phyloP scores from a whole-genome alignment of 1,140 invertebrate species.

The Philotrypesis tridentata region DNA sequence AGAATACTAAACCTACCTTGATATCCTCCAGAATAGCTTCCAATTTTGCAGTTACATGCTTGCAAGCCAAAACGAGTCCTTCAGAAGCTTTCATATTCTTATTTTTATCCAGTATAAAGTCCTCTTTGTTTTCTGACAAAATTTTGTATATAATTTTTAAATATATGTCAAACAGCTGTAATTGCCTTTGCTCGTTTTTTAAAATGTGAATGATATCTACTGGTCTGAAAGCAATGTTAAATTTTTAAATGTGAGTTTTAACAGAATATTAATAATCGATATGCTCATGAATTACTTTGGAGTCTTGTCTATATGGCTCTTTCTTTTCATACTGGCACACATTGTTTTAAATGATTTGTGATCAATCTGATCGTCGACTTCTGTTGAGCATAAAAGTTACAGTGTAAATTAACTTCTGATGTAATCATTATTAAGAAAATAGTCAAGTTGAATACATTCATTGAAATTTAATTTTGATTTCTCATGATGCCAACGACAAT shows the following conservation, averaged over 20 bases:
- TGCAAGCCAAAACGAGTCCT: not conserved
- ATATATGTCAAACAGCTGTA: slow-evolving; percentile 27
- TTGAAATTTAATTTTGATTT: no score
- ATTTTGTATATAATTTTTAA: not conserved
- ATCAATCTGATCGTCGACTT: slow-evolving; percentile 16
- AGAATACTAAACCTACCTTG: not conserved
- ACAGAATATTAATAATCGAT: not conserved
- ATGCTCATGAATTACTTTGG: no score
- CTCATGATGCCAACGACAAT: no score
- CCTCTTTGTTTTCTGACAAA: not conserved
- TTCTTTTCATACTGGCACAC: slow-evolving; percentile 12
- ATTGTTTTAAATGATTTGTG: slow-evolving; percentile 3
- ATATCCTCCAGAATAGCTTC: not conserved
- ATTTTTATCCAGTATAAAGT: slow-evolving; percentile 33
- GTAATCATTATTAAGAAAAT: no score
- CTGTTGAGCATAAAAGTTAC: not conserved
- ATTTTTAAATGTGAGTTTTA: not conserved
- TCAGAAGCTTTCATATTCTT: slow-evolving; percentile 36
- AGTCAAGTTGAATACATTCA: no score
- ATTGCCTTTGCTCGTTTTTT: not conserved
- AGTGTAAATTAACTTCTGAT: no score
- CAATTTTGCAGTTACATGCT: slow-evolving; percentile 2
- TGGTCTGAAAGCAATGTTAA: not conserved
- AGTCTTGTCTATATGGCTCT: not conserved
- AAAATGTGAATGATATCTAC: slow-evolving; percentile 19